These are phyloP conservation scores for Oplegnathus fasciatus DNA, from an alignment of 2,113 vertebrate species.

Conservation along the genomic window DNA sequence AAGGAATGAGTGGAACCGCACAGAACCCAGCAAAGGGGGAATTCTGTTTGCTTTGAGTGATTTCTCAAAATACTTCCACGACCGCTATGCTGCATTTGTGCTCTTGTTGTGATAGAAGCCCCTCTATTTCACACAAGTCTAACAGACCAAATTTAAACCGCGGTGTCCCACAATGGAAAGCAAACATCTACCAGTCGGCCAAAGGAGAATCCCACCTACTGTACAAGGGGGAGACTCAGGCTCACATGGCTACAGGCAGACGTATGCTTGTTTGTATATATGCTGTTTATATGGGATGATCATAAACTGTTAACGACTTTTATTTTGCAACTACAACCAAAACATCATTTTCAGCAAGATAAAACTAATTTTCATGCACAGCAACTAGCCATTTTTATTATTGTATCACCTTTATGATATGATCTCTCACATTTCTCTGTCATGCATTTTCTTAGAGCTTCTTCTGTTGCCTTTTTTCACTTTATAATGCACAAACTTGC, in stretches of 20 bases:
- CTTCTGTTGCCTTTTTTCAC: not conserved
- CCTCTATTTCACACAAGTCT: constrained; percentile 58
- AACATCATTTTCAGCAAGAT: not conserved
- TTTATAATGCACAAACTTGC: not conserved
- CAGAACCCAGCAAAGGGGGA: constrained; percentile 50
- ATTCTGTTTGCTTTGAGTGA: constrained; percentile 68
- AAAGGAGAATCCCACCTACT: constrained; percentile 65
- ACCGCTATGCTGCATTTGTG: constrained; percentile 50
- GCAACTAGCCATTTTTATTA: not conserved
- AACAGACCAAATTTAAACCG: constrained; percentile 71
- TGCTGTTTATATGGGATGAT: constrained; percentile 16
- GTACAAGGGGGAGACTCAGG: constrained; percentile 6
- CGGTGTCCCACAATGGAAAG: constrained; percentile 73
- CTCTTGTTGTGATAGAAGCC: constrained; percentile 68
- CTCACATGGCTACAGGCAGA: constrained; percentile 12
- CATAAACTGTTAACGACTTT: not conserved
- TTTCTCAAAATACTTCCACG: constrained; percentile 56
- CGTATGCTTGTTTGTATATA: not conserved
- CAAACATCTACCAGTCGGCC: constrained; percentile 61
- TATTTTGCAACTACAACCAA: not conserved
- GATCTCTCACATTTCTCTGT: not conserved
- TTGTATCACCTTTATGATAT: not conserved
- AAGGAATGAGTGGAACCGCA: constrained; percentile 48
- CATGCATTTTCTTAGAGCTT: no score
- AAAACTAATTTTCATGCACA: not conserved